These are phyloP conservation scores for Lagenorhynchus albirostris DNA, from an alignment of 2,113 vertebrate genomes.

Conservation along the genomic window DNA sequence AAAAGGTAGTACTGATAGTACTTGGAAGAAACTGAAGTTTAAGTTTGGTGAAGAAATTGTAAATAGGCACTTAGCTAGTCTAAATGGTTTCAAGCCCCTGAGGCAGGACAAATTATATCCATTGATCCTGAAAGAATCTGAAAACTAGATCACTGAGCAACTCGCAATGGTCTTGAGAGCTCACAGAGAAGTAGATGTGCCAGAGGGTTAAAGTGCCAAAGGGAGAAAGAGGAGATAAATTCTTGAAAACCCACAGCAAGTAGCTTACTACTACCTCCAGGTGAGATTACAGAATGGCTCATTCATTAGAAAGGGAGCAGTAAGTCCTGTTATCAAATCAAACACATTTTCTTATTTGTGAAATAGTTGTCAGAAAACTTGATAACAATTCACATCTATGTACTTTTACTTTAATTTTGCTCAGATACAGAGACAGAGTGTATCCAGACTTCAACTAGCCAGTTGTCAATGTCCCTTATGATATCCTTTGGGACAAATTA, in stretches of 20 bases:
- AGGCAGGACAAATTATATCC: neutral
- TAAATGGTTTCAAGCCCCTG: neutral
- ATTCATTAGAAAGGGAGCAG: neutral
- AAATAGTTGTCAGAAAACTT: neutral
- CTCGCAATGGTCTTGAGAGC: neutral
- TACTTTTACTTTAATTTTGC: slow-evolving; percentile 4
- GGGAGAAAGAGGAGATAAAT: neutral
- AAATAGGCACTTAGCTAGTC: neutral
- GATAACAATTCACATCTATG: neutral
- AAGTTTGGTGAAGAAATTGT: slow-evolving; percentile 28
- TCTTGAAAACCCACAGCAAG: neutral
- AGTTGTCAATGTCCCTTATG: neutral
- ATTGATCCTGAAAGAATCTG: neutral
- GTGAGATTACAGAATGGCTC: neutral
- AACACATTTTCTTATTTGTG: neutral
- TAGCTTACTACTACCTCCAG: neutral
- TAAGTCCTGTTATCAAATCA: neutral
- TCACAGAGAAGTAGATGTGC: neutral
- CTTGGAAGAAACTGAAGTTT: slow-evolving; percentile 6
- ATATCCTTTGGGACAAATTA: neutral
- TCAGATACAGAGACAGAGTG: neutral
- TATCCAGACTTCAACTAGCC: neutral
- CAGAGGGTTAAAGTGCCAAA: neutral
- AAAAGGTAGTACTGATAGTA: neutral
- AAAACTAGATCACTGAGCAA: slow-evolving; percentile 3